Base-by-base conservation (phyloP, 2,113 vertebrate genomes). In the Galemys pyrenaicus region DNA sequence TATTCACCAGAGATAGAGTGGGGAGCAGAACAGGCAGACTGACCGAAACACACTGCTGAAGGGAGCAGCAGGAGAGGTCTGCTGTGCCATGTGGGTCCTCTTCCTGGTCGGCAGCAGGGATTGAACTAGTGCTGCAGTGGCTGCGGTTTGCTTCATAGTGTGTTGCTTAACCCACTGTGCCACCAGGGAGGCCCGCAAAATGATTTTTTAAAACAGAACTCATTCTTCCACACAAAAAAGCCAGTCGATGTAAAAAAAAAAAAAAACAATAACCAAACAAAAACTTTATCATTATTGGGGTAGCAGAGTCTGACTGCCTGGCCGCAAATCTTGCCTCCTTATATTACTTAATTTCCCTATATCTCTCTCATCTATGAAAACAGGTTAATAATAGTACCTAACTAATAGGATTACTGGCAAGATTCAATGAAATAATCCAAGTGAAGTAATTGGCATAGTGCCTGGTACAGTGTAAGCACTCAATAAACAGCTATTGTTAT, bases 141-240 rank as follows among this genome's bases (percentile, higher is more conserved):
- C n/a, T n/a, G n/a, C n/a, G n/a, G n/a, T n/a, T n/a, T n/a, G n/a
- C n/a, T n/a, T n/a, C n/a, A n/a, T n/a, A n/a, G n/a, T n/a, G n/a
- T n/a, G n/a, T n/a, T n/a, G n/a, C n/a, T n/a, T n/a, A n/a, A n/a
- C n/a, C n/a, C n/a, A n/a, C n/a, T n/a, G n/a, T n/a, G n/a, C n/a
- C n/a, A n/a, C n/a, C n/a, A n/a, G n/a, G n/a, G n/a, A n/a, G n/a
- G n/a, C n/a, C n/a, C n/a, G n/a, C n/a, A n/a, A n/a, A n/a, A n/a
- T n/a, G n/a, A n/a, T 84, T 83, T 91, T 79, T 9, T 77, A 81
- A 95, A 94, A 54, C 13, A 88, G 51, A 91, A 75, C 15, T 62
- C 37, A 8, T 62, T 87, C 4, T 79, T 95, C 13, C 93, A 56
- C 46, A 94, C 5, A 87, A 24, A 5, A 87, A 84, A 87, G 32